phyloP scores from a whole-genome alignment of 1,140 invertebrate species.

The Anastrepha ludens region DNA sequence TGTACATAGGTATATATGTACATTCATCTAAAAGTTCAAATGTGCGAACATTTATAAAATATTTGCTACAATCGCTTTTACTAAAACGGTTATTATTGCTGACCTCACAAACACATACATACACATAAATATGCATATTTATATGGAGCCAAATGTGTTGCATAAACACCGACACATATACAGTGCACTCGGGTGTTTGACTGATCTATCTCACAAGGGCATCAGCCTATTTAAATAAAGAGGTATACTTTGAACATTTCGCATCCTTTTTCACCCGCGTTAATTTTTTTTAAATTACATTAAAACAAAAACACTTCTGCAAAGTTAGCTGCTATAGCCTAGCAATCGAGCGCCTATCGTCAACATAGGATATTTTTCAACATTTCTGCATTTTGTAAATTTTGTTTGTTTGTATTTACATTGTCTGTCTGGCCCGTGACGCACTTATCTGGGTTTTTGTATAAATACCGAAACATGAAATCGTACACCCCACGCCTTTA shows the following conservation, averaged over 20 bases:
- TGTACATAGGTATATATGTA: background rate
- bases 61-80: background rate
- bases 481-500: background rate
- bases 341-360: background rate
- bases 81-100: slow-evolving; percentile 26
- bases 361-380: background rate
- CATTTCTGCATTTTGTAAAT: background rate
- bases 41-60: background rate
- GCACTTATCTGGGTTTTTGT: slow-evolving; percentile 36
- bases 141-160: no score
- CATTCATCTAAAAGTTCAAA: background rate
- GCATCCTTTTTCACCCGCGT: background rate
- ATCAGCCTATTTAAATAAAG: slow-evolving; percentile 20
- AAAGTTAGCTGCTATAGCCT: background rate
- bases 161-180: background rate
- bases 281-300: slow-evolving; percentile 14
- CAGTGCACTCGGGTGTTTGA: background rate
- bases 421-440: slow-evolving; percentile 35
- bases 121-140: no score
- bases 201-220: slow-evolving; percentile 32
- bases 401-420: slow-evolving; percentile 20
- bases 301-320: background rate
- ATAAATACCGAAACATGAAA: slow-evolving; percentile 7
- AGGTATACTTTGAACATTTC: background rate
- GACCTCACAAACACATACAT: background rate